These are phyloP conservation scores for Phenganax subtilis DNA, from an alignment of 92 coral and sea anemone genomes.

Conservation along the genomic window DNA sequence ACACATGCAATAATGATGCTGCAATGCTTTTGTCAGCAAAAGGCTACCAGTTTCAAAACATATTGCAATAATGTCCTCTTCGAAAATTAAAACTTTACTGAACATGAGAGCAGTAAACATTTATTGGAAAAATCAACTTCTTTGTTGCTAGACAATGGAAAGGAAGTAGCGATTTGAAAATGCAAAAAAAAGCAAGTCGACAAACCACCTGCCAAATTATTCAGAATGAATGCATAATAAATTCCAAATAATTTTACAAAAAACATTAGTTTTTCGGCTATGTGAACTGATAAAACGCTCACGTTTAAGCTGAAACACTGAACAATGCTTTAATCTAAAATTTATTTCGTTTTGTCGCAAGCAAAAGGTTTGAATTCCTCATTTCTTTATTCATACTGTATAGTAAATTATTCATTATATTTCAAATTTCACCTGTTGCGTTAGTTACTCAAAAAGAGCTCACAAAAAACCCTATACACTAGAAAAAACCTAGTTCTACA, in stretches of 20 bases:
- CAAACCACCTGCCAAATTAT: slow-evolving; percentile 27
- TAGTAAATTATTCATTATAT: slow-evolving; percentile 25
- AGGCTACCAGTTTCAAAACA: not conserved
- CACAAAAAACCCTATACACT: not conserved
- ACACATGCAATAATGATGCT: too few relatives aligned
- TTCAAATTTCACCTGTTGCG: slow-evolving; percentile 39
- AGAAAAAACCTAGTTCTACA: not conserved
- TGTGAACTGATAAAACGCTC: not conserved
- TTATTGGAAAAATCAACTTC: slow-evolving; percentile 65
- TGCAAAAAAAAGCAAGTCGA: slow-evolving; percentile 12
- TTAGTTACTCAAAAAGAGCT: not conserved
- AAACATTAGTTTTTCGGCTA: not conserved
- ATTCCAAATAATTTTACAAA: not conserved
- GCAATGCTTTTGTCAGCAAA: not conserved
- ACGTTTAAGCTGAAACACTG: not conserved
- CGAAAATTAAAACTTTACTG: not conserved
- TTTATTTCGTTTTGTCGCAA: not conserved
- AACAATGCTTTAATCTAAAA: not conserved
- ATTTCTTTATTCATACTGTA: slow-evolving; percentile 17
- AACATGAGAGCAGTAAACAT: slow-evolving; percentile 53
- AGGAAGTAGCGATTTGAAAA: slow-evolving; percentile 10
- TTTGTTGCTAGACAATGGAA: slow-evolving; percentile 8
- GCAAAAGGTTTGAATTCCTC: slow-evolving; percentile 19
- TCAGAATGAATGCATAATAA: slow-evolving; percentile 17
- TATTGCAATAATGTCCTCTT: not conserved